phyloP scores from a whole-genome alignment of 1,140 invertebrate genomes.

The Calephelis virginiensis region DNA sequence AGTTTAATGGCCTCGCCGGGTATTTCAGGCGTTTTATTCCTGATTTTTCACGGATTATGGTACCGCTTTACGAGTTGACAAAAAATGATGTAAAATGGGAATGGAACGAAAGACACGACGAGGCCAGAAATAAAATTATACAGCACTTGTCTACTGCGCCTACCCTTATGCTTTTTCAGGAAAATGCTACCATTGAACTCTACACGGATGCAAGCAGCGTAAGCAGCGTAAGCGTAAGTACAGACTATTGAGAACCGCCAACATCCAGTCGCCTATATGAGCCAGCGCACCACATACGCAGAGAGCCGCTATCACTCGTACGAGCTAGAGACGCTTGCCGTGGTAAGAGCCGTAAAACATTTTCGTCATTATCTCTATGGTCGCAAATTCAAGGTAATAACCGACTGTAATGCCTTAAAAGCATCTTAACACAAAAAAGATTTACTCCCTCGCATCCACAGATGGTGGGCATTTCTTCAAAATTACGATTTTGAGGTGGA shows the following conservation, averaged over 20 bases:
- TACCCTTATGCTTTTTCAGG: too few species aligned
- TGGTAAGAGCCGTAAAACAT: slow-evolving; percentile 36
- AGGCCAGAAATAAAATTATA: too few species aligned
- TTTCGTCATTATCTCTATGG: slow-evolving; percentile 45
- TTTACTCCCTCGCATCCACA: slow-evolving; percentile 37
- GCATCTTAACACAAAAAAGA: slow-evolving; percentile 43
- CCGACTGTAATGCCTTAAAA: slow-evolving; percentile 38
- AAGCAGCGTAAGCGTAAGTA: too few species aligned
- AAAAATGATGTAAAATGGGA: too few species aligned
- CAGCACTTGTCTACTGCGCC: too few species aligned
- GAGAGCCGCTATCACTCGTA: slow-evolving; percentile 54
- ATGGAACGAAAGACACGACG: too few species aligned
- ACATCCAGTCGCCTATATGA: slow-evolving; percentile 27
- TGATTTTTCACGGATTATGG: too few species aligned
- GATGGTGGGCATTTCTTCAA: slow-evolving; percentile 27
- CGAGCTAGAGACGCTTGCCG: slow-evolving; percentile 56
- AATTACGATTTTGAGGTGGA: slow-evolving; percentile 25
- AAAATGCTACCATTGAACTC: too few species aligned
- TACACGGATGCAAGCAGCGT: too few species aligned
- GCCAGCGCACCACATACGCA: slow-evolving; percentile 25
- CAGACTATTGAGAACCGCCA: slow-evolving; percentile 33
- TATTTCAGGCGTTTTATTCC: slow-evolving; percentile 68
- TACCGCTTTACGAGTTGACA: too few species aligned
- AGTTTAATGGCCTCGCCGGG: slow-evolving; percentile 67
- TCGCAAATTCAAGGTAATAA: slow-evolving; percentile 25